Evolutionary conservation across 2,888 invertebrate genomes (phyloP).

Genomic region (Perithous albicinctus): DNA sequence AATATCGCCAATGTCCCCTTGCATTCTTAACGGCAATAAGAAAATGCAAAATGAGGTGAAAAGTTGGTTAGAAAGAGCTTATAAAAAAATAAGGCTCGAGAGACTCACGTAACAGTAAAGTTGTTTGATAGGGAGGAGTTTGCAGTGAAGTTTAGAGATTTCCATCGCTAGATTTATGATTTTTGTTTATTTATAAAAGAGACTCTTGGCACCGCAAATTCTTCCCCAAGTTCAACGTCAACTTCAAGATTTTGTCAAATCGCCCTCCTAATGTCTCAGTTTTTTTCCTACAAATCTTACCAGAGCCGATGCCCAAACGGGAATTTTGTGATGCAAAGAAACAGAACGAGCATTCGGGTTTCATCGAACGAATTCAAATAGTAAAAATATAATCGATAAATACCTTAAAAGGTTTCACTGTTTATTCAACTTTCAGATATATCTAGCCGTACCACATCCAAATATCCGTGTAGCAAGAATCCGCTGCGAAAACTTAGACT

Average conservation of each 20-base stretch:
- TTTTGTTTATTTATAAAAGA: neutral
- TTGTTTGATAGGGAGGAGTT: neutral
- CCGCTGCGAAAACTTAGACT: conserved; percentile 4
- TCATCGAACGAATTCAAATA: conserved; percentile 10
- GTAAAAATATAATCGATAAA: neutral
- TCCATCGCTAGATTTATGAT: neutral
- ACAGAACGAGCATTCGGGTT: conserved; percentile 35
- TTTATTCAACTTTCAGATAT: conserved; percentile 44
- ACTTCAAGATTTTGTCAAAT: neutral
- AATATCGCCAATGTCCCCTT: neutral
- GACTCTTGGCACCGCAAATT: too few species aligned
- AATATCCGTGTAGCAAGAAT: neutral
- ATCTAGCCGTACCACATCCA: conserved; percentile 25
- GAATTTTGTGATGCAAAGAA: conserved; percentile 25
- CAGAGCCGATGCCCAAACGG: conserved; percentile 18
- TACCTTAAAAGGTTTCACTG: conserved; percentile 8
- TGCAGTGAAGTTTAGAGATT: neutral
- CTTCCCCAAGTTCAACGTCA: neutral
- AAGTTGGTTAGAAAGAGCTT: neutral
- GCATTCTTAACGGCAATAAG: neutral
- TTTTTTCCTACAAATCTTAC: neutral
- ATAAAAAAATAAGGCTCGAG: neutral
- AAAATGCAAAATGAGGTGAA: neutral
- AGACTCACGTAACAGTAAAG: neutral
- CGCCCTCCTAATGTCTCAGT: neutral